Evolutionary conservation across 2,113 vertebrate genomes (phyloP), one percentile per base, ranked within the genome.

Genomic region (Pungitius pungitius): DNA sequence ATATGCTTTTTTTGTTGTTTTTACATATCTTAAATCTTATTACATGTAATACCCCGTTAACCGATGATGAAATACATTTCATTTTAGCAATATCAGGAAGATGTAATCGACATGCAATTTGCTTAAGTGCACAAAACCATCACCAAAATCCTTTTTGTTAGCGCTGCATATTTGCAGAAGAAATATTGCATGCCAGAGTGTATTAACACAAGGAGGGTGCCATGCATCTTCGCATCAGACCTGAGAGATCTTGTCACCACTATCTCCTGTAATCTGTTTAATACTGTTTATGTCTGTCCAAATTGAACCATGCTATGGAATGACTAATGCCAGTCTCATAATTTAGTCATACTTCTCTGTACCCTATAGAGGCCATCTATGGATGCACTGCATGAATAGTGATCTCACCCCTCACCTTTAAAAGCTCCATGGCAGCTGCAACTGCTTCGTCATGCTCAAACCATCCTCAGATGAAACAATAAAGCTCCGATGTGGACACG

Each of bases 111-210:
- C 84, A 58, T 72, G 80, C 88, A 93, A 92, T 93, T 91, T 92
- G 85, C 88, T 85, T 91, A 94, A 94, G 92, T 93, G 90, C 87
- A 89, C 90, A 90, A 88, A 92, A 94, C 85, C 89, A 88, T 86
- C 54, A 35, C 33, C 33, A 35, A 35, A 35, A 35, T 35, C 33
- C 33, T 89, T 92, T 92, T 90, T 90, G 90, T 91, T 88, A 87
- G 85, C 85, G 75, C 85, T 83, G 91, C 88, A 92, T 91, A 90
- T 93, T 93, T 90, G 83, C 75, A 37, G 59, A 74, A 73, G 86
- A 91, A 89, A 91, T 91, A 92, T 90, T 89, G 75, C 90, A 81
- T 62, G 73, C 67, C 80, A 60, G 51, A 84, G 87, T 86, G 75
- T 87, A 89, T 93, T 88, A 91, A 72, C 69, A 62, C 57, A 72